Percentiles rank a stretch among this genome's conserved stretches.
These are phyloP conservation scores for Caenorhabditis briggsae DNA, from an alignment of 1,140 invertebrate species.

Conservation along the genomic window DNA sequence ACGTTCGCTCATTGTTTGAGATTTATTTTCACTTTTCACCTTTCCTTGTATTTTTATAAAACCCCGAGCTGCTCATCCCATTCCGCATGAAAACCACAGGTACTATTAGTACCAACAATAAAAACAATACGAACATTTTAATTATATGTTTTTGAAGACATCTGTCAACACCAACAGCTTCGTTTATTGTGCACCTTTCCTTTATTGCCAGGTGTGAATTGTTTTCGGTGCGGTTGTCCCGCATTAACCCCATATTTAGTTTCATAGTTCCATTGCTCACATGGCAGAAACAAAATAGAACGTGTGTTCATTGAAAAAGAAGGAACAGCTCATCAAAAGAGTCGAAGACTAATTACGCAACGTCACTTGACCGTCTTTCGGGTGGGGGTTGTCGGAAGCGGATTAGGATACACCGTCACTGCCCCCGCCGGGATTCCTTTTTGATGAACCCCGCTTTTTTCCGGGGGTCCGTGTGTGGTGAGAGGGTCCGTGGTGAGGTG, in stretches of 20 bases:
- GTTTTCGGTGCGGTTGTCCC: constrained; percentile 6
- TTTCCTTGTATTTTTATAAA: too few species aligned
- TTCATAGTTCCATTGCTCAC: background rate
- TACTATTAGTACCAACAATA: background rate
- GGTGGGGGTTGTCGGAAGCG: constrained; percentile 15
- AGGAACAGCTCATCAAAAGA: background rate
- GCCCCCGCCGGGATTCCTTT: constrained; percentile 4
- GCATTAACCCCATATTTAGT: constrained; percentile 31
- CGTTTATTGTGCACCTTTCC: constrained; percentile 22
- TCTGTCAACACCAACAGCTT: constrained; percentile 33
- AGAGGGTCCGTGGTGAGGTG: background rate
- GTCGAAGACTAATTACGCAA: constrained; percentile 33
- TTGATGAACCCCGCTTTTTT: constrained; percentile 7
- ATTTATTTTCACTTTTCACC: background rate
- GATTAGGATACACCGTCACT: constrained; percentile 47
- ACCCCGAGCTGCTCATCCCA: background rate
- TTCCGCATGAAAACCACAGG: background rate
- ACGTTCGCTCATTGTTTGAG: background rate
- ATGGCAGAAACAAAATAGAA: background rate
- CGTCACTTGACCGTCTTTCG: constrained; percentile 24
- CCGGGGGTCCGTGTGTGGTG: background rate
- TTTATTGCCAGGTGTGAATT: constrained; percentile 56
- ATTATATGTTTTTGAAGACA: constrained; percentile 43
- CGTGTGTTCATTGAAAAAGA: background rate
- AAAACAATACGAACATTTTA: constrained; percentile 16